Percentiles rank a stretch among this genome's conserved stretches.
phyloP scores from a whole-genome alignment of 2,888 invertebrate genomes.

The Octodonta nipae region DNA sequence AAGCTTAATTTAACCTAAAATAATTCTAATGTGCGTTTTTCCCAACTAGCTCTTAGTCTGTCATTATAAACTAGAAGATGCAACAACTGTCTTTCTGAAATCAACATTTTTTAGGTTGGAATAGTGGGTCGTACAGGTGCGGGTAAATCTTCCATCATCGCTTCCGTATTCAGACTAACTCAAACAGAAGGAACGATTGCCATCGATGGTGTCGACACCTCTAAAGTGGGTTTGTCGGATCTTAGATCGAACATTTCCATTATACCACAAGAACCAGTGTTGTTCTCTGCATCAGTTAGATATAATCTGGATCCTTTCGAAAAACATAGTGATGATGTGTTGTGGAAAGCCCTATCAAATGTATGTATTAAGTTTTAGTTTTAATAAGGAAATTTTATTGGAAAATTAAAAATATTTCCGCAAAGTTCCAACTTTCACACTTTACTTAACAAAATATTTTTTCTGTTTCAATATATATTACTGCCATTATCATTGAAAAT shows the following conservation, averaged over 20 bases:
- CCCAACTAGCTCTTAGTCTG: too few species aligned
- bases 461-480: too few species aligned
- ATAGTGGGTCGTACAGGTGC: constrained; percentile 9
- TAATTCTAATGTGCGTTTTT: too few species aligned
- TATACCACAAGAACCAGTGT: constrained; percentile 67
- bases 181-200: constrained; percentile 61
- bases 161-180: constrained; percentile 69
- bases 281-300: constrained; percentile 71
- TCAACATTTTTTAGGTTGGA: constrained; percentile 8
- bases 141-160: constrained; percentile 69
- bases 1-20: too few species aligned
- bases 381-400: too few species aligned
- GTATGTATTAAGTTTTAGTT: too few species aligned
- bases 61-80: too few species aligned
- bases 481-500: too few species aligned
- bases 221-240: constrained; percentile 56
- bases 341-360: constrained; percentile 62
- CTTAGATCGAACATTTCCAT: constrained; percentile 71
- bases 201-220: constrained; percentile 63
- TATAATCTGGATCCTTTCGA: constrained; percentile 76
- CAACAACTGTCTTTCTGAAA: too few species aligned
- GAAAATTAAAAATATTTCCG: too few species aligned
- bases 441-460: too few species aligned
- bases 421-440: too few species aligned
- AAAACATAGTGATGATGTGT: constrained; percentile 52